phyloP scores from a whole-genome alignment of 1,140 invertebrate species.

The Drosophila athabasca region DNA sequence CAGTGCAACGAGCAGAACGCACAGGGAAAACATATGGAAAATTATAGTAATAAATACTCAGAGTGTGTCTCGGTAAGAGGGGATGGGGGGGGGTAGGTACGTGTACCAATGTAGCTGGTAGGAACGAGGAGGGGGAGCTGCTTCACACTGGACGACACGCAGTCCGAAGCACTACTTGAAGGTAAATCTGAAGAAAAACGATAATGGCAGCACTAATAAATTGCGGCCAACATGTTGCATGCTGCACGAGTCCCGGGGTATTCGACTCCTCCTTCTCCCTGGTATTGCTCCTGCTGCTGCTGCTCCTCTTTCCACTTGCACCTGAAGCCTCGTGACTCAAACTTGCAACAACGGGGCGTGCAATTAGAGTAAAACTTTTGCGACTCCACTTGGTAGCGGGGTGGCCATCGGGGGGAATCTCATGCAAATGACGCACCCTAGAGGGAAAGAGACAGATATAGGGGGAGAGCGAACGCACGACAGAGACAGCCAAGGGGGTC shows the following conservation, averaged over 20 bases:
- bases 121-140: background rate
- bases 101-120: conserved; percentile 6
- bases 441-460: background rate
- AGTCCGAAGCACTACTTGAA: conserved; percentile 30
- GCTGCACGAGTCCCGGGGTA: conserved; percentile 61
- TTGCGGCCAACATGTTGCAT: conserved; percentile 81
- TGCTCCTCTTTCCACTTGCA: conserved; percentile 32
- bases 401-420: background rate
- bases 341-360: conserved; percentile 51
- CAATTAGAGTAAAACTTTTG: conserved; percentile 72
- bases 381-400: conserved; percentile 22
- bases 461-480: too few relatives aligned
- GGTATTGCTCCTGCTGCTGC: background rate
- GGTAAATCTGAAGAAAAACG: conserved; percentile 81
- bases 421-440: conserved; percentile 68
- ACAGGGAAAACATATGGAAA: conserved; percentile 81
- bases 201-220: conserved; percentile 82
- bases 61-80: background rate
- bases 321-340: conserved; percentile 73
- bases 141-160: conserved; percentile 46
- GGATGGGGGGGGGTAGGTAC: conserved; percentile 1
- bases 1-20: conserved; percentile 64
- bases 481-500: conserved; percentile 6
- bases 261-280: conserved; percentile 1
- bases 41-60: conserved; percentile 82